phyloP scores from a whole-genome alignment of 2,113 vertebrate species.

The Gadus macrocephalus region DNA sequence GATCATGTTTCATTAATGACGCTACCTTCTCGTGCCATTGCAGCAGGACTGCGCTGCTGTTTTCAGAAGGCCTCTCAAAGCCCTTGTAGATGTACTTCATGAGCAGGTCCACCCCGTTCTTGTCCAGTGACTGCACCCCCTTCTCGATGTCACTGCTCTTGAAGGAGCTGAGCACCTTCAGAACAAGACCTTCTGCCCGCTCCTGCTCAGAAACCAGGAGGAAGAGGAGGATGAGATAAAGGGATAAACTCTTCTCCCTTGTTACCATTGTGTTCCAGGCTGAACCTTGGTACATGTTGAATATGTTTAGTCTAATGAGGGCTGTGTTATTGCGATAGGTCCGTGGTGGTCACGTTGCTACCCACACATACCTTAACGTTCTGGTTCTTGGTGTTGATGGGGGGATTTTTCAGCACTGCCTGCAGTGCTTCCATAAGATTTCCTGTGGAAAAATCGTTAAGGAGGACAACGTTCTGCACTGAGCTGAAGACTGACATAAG shows the following conservation, averaged over 20 bases:
- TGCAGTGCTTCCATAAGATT: conserved; percentile 92
- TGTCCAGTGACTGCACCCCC: conserved; percentile 91
- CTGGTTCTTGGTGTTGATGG: conserved; percentile 97
- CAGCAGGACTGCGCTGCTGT: conserved; percentile 91
- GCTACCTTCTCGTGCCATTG: conserved; percentile 98
- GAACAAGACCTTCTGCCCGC: conserved; percentile 88
- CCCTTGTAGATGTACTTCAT: conserved; percentile 99
- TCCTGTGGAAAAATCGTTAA: conserved; percentile 85
- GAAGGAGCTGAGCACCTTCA: conserved; percentile 95
- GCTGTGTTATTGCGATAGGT: too few relatives aligned
- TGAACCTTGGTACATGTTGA: not conserved
- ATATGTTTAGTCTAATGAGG: too few relatives aligned
- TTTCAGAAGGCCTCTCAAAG: conserved; percentile 94
- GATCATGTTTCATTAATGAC: too few relatives aligned
- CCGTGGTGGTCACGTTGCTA: not conserved
- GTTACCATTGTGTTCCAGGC: not conserved
- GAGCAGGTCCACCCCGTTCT: conserved; percentile 89
- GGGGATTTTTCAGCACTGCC: conserved; percentile 95
- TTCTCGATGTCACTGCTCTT: conserved; percentile 97
- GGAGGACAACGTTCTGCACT: conserved; percentile 28
- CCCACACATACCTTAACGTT: conserved; percentile 82
- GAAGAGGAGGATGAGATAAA: not conserved
- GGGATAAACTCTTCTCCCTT: not conserved
- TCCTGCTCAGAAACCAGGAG: conserved; percentile 69
- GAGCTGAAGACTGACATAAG: not conserved